A percentile compares a stretch with the other conserved stretches of the same genome.
These are phyloP conservation scores for Onychorhynchus coronatus DNA, from an alignment of 2,113 vertebrate species.

Conservation along the genomic window DNA sequence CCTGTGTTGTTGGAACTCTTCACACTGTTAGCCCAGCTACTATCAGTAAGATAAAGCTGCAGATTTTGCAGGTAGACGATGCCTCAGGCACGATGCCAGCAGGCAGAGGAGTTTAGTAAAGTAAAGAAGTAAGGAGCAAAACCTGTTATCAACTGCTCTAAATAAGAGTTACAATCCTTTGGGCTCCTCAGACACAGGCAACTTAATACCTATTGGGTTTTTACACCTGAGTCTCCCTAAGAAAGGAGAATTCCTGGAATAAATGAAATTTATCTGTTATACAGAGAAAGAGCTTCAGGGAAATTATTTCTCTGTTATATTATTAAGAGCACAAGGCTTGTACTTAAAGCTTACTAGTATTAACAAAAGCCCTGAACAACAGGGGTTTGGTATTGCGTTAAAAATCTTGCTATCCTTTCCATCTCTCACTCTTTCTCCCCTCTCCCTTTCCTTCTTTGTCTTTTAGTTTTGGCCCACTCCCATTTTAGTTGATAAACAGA, in stretches of 20 bases:
- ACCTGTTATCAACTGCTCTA: neutral
- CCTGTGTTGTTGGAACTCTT: neutral
- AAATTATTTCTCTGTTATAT: neutral
- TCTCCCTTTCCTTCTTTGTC: neutral
- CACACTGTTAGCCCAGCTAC: neutral
- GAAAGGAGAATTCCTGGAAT: neutral
- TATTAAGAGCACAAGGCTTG: neutral
- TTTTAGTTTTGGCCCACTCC: neutral
- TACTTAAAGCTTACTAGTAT: neutral
- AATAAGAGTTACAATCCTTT: neutral
- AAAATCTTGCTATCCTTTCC: neutral
- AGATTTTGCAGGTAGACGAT: neutral
- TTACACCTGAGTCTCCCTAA: neutral
- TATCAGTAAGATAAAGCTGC: neutral
- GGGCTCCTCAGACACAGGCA: neutral
- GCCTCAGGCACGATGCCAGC: neutral
- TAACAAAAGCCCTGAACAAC: neutral
- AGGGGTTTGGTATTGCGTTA: neutral
- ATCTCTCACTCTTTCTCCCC: neutral
- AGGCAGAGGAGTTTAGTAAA: neutral
- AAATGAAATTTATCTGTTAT: neutral
- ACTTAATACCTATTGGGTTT: neutral
- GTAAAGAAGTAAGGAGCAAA: neutral
- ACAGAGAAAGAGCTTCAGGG: neutral
- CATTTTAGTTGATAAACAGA: constrained; percentile 6